Percentiles rank a stretch among this genome's conserved stretches.
These are phyloP conservation scores for Neoarius graeffei DNA, from an alignment of 2,113 vertebrate species.

Conservation along the genomic window DNA sequence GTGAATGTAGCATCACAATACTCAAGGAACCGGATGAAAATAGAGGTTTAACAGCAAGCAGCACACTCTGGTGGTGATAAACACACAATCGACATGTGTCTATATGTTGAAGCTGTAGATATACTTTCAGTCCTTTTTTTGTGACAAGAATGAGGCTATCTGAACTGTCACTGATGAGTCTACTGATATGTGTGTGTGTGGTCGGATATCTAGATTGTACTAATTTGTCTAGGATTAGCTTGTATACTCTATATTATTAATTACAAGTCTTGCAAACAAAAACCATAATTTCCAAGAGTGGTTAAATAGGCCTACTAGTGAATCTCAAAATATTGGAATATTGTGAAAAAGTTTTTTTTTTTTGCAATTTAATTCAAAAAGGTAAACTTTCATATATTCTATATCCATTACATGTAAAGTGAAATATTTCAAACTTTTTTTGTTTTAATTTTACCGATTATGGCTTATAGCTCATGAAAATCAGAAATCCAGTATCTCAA, in stretches of 20 bases:
- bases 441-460: no score
- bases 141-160: no score
- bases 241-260: no score
- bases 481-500: no score
- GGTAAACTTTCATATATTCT: no score
- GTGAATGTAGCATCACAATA: neutral
- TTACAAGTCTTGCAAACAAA: neutral
- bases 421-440: no score
- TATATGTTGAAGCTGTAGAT: neutral
- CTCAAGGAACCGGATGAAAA: neutral
- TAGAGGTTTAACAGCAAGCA: slow-evolving; percentile 22
- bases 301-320: neutral
- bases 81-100: neutral
- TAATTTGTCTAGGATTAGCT: neutral
- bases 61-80: slow-evolving; percentile 36
- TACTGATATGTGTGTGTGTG: neutral
- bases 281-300: neutral
- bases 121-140: neutral
- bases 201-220: no score
- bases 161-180: neutral
- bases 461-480: no score
- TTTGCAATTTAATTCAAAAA: no score
- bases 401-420: no score
- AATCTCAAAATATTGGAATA: no score
- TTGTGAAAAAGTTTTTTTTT: no score